Evolutionary conservation across 2,888 invertebrate genomes (phyloP).

Genomic region (Apeira syringaria): DNA sequence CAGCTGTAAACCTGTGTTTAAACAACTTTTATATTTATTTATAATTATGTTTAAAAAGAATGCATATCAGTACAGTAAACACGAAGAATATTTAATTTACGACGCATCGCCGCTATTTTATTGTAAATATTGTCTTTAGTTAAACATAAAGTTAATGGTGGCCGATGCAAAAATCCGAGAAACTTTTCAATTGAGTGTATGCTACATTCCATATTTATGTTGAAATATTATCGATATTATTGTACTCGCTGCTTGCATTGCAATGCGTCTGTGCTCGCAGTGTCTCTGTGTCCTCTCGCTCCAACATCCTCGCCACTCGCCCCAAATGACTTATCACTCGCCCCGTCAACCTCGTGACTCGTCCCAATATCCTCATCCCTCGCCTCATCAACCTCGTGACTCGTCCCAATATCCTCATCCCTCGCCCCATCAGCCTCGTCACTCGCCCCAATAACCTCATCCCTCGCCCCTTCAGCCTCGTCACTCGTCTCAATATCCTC

Average conservation of each 20-base stretch:
- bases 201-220: slow-evolving; percentile 84
- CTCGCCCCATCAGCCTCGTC: no score
- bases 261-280: not conserved
- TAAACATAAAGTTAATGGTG: slow-evolving; percentile 76
- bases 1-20: slow-evolving; percentile 78
- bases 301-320: not conserved
- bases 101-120: slow-evolving; percentile 78
- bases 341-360: not conserved
- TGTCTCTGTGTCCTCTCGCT: not conserved
- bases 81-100: slow-evolving; percentile 76
- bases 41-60: slow-evolving; percentile 64
- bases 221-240: slow-evolving; percentile 75
- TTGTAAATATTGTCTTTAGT: slow-evolving; percentile 81
- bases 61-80: slow-evolving; percentile 79
- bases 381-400: no score
- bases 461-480: no score
- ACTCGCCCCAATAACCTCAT: no score
- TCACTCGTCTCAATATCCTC: no score
- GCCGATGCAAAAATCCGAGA: slow-evolving; percentile 70
- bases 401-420: no score
- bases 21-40: slow-evolving; percentile 83
- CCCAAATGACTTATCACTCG: no score
- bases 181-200: slow-evolving; percentile 81
- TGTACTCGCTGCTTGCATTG: slow-evolving; percentile 50
- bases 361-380: no score